Evolutionary conservation across 2,113 vertebrate species (phyloP), one percentile per base, ranked within the genome.

Genomic region (Pelmatolapia mariae): DNA sequence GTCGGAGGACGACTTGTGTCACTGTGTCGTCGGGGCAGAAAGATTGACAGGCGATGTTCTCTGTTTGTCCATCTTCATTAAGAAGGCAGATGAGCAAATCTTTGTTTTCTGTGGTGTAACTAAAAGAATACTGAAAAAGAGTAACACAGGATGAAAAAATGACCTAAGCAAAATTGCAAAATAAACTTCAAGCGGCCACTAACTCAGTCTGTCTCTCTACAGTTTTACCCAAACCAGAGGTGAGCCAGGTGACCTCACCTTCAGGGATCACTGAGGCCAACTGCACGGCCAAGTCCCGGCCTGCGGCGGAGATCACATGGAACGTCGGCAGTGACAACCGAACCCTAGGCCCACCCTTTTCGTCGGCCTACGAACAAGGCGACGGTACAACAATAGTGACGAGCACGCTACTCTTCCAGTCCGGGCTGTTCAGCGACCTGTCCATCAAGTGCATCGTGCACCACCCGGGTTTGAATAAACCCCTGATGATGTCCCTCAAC

Each of bases 171-270:
- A 78, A 78, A 50, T 50, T 29, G 15, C 29, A 22, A 76, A 29
- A 52, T 38, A 6, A 73, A 22, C 31, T 29, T 73, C 12, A 78
- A 15, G 24, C 2, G 1, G 7, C 24, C 29, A 52, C 38, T 81
- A 43, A 68, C 26, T 54, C 24, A 10, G 10, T 15, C 7, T 54
- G 12, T 86, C 82, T 71, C 31, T 18, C 59, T 13, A 4, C 89
- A 97, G 96, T 96, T 47, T 89, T 97, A 19, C 96, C 96, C 26
- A 94, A 96, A 87, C 95, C 96, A 10, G 92, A 95, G 91, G 91
- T 96, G 85, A 95, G n/a, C 88, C 89, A 92, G 13, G 89, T 88
- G 89, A 95, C 90, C 9, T 86, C 83, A 0, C 43, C 95, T 8
- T 83, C 95, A 0, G 96, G 95, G 15, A 83, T 95, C 87, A 95